Percentiles rank a stretch among this genome's conserved stretches.
These are phyloP conservation scores for Torymus texanus DNA, from an alignment of 2,888 invertebrate genomes.

Conservation along the genomic window DNA sequence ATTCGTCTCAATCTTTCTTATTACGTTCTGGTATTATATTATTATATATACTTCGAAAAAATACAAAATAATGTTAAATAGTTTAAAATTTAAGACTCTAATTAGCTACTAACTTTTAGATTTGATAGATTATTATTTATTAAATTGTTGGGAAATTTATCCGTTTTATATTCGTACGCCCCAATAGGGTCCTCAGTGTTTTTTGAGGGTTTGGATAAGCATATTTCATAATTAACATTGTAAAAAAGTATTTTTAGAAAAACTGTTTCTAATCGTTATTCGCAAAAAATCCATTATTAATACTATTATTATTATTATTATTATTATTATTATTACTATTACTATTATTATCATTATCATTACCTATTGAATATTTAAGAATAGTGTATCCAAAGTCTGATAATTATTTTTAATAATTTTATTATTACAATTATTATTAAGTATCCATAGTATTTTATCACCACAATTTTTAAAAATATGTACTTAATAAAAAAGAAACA, in stretches of 20 bases:
- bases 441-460: slow-evolving; percentile 37
- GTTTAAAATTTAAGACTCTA: slow-evolving; percentile 37
- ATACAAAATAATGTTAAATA: slow-evolving; percentile 38
- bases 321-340: slow-evolving; percentile 31
- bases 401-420: slow-evolving; percentile 44
- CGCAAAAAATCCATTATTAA: slow-evolving; percentile 16
- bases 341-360: slow-evolving; percentile 30
- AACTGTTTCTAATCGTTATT: slow-evolving; percentile 44
- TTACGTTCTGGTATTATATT: not conserved
- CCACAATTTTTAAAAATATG: not conserved
- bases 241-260: slow-evolving; percentile 45
- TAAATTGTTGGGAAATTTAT: slow-evolving; percentile 51
- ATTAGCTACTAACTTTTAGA: slow-evolving; percentile 33
- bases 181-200: not conserved
- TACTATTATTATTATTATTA: slow-evolving; percentile 38
- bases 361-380: slow-evolving; percentile 37
- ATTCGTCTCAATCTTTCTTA: slow-evolving; percentile 23
- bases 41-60: slow-evolving; percentile 8
- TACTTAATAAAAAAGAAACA: slow-evolving; percentile 23
- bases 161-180: slow-evolving; percentile 29
- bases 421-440: slow-evolving; percentile 39
- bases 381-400: slow-evolving; percentile 48
- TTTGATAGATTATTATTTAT: slow-evolving; percentile 50
- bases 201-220: slow-evolving; percentile 19
- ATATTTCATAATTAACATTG: slow-evolving; percentile 23